Conservation (phyloP, 2,113 vertebrate species). For the Tychaedon coryphoeus region DNA sequence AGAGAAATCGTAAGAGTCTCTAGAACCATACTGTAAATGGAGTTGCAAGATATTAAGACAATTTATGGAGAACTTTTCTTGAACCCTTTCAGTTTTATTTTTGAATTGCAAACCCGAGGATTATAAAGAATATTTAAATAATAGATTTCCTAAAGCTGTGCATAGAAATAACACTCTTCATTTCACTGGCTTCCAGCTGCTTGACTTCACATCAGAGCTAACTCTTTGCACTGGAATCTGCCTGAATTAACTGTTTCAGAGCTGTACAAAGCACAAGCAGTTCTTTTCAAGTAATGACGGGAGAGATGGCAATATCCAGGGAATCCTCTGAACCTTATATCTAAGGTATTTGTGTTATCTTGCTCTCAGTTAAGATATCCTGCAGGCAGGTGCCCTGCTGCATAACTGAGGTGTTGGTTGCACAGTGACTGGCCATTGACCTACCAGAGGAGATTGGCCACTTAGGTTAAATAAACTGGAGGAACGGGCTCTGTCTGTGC, state of each 20-base stretch:
- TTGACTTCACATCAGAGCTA: background rate
- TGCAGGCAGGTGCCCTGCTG: background rate
- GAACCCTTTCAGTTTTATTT: background rate
- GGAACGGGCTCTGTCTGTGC: background rate
- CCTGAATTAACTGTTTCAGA: background rate
- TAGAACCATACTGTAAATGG: background rate
- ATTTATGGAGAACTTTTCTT: background rate
- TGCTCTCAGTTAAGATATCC: background rate
- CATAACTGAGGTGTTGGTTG: background rate
- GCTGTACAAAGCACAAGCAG: background rate
- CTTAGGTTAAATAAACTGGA: background rate
- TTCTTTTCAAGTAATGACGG: background rate
- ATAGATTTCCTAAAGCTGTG: background rate
- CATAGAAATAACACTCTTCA: background rate
- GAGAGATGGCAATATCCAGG: background rate
- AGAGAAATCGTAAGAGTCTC: background rate
- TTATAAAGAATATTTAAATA: constrained; percentile 6
- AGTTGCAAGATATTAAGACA: background rate
- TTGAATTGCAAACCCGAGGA: background rate
- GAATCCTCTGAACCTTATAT: background rate
- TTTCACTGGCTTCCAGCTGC: constrained; percentile 3
- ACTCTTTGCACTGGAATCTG: background rate
- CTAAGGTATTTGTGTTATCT: background rate
- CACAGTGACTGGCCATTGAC: background rate
- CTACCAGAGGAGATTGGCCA: background rate